A percentile compares a stretch with the other conserved stretches of the same genome.
Evolutionary conservation across 2,797 vertebrate species (phyloP).

Genomic region (Heliangelus exortis): DNA sequence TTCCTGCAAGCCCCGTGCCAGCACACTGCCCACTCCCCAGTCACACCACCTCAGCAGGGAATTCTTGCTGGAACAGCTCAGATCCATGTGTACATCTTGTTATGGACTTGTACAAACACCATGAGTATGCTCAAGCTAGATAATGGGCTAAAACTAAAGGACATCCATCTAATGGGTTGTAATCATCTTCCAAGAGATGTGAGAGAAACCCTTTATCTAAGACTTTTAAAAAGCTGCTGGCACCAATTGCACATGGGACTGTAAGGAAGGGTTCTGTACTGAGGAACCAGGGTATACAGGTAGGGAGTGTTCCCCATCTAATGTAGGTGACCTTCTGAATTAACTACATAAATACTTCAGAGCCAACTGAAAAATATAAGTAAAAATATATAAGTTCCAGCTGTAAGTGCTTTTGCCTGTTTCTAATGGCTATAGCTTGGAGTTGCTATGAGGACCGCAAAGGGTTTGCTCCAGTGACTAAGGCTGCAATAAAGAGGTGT

Average conservation of each 20-base stretch:
- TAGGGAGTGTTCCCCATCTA: not conserved
- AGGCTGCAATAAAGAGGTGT: not conserved
- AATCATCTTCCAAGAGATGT: not conserved
- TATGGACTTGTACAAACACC: not conserved
- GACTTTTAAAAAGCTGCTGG: not conserved
- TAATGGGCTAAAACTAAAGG: not conserved
- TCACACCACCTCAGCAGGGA: not conserved
- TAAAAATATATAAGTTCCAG: not conserved
- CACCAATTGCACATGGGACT: fast-evolving
- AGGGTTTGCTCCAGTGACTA: not conserved
- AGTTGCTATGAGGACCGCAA: fast-evolving
- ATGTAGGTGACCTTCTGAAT: not conserved
- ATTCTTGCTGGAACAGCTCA: not conserved
- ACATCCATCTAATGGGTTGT: not conserved
- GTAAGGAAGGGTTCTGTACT: not conserved
- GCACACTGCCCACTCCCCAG: not conserved
- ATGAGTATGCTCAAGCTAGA: not conserved
- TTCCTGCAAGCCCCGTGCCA: not conserved
- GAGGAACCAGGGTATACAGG: too few species aligned
- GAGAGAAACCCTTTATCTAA: not conserved
- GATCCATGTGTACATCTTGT: not conserved
- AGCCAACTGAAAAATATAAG: not conserved
- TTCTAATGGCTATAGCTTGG: not conserved
- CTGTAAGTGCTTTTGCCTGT: not conserved
- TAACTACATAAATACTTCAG: not conserved